These are phyloP conservation scores for Leucophora obtusa DNA, from an alignment of 2,888 invertebrate species.

Conservation along the genomic window DNA sequence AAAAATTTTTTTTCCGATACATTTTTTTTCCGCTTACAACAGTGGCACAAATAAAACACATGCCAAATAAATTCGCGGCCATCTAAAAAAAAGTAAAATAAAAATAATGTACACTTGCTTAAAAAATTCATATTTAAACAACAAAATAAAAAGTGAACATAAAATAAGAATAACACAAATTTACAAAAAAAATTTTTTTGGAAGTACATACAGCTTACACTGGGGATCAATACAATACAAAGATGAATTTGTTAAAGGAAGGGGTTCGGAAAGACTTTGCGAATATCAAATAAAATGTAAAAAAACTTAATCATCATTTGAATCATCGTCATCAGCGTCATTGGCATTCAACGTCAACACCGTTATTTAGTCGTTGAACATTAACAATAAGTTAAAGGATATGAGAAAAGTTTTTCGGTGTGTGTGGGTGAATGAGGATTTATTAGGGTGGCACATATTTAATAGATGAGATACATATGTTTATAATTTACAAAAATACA, in stretches of 20 bases:
- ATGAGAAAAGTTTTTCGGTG: constrained; percentile 15
- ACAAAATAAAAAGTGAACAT: constrained; percentile 21
- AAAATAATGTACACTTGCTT: constrained; percentile 26
- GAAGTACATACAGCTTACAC: constrained; percentile 2
- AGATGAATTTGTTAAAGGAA: constrained; percentile 3
- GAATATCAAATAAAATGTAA: constrained; percentile 5
- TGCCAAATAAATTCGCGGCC: constrained; percentile 64
- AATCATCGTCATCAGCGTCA: constrained; percentile 60
- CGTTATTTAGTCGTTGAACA: constrained; percentile 63
- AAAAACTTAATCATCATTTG: constrained; percentile 51
- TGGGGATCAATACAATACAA: constrained; percentile 43
- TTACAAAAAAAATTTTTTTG: constrained; percentile 9
- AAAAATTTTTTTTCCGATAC: constrained; percentile 18
- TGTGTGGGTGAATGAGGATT: not conserved
- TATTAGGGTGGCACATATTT: not conserved
- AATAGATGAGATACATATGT: too few species aligned
- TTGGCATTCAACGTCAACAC: constrained; percentile 64
- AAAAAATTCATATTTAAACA: not conserved
- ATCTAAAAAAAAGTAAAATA: constrained; percentile 54
- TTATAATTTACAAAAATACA: too few species aligned
- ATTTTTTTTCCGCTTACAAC: constrained; percentile 40
- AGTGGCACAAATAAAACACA: constrained; percentile 64
- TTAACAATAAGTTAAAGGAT: constrained; percentile 52
- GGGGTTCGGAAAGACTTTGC: constrained; percentile 32
- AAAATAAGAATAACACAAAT: constrained; percentile 9